Evolutionary conservation across 2,888 invertebrate species (phyloP), one percentile per base, ranked within the genome.

Genomic region (Scaptomyza reducta): DNA sequence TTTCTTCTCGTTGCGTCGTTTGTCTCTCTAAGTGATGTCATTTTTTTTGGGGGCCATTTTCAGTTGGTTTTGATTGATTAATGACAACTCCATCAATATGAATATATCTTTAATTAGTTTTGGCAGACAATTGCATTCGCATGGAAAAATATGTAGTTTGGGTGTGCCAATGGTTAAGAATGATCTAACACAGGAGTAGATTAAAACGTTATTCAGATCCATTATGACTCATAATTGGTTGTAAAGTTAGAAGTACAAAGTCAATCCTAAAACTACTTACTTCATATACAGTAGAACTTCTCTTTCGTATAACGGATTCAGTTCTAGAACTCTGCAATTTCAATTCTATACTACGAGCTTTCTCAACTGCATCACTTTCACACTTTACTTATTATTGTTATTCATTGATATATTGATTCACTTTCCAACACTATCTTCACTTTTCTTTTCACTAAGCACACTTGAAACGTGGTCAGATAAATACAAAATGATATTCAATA

Each of bases 1-100:
- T 76, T 31, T 58, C 62, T 72, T 62, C 18, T 13, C 29, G 25
- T 11, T 14, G 25, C 13, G 33, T 33, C 7, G n/a, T 16, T 29
- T 16, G 60, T 71, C 7, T 14, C 49, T 18, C 41, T 35, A 35
- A 22, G 80, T 82, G 87, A 82, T 87, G 87, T 82, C 87, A 82
- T 82, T 84, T 61, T 40, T 44, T 45, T 55, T 47, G 44, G 61
- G 53, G 76, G 81, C 87, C 82, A 82, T 82, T 82, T 82, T 87
- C 74, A 80, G 78, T 83, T 64, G 44, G n/a, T 40, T 16, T 40
- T 40, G 56, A 84, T 84, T 82, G 82, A 82, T 82, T 87, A 76
- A 82, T 82, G 87, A 76, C 78, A 53, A 49, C 69, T 66, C 42
- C 72, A 71, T 46, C 65, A 61, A 41, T 35, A 56, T 50, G 67